Evolutionary conservation across 2,113 vertebrate species (phyloP).

Genomic region (Leucosticte australis): DNA sequence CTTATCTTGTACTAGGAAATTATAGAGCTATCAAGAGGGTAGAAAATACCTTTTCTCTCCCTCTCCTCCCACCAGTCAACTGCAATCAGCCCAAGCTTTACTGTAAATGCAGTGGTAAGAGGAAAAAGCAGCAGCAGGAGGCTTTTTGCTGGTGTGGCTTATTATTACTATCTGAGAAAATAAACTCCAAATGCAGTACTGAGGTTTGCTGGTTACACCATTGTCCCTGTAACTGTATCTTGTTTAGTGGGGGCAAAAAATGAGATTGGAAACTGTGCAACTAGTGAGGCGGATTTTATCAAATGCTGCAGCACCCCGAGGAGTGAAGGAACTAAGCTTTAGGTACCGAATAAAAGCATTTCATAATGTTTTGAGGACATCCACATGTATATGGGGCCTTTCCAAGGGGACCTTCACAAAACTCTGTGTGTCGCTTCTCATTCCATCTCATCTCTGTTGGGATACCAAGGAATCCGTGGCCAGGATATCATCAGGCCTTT

Average conservation of each 20-base stretch:
- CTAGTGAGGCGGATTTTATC: neutral
- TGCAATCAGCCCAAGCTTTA: neutral
- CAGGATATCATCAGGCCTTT: neutral
- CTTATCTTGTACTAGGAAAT: neutral
- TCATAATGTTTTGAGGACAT: neutral
- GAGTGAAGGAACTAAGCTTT: neutral
- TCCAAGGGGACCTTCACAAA: neutral
- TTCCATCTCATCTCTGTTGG: neutral
- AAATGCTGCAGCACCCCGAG: neutral
- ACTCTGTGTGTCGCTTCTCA: neutral
- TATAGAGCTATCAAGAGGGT: neutral
- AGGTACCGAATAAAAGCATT: neutral
- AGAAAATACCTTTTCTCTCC: constrained; percentile 14
- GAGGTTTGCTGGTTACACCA: neutral
- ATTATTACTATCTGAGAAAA: neutral
- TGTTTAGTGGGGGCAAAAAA: neutral
- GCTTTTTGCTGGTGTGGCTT: neutral
- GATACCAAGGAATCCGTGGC: neutral
- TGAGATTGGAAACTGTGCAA: neutral
- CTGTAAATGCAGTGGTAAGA: neutral
- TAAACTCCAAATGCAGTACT: neutral
- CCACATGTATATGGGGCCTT: neutral
- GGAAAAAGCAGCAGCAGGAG: neutral
- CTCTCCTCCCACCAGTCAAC: neutral
- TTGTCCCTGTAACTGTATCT: neutral